Evolutionary conservation across 1,140 invertebrate species (phyloP).

Genomic region (Bombus balteatus): DNA sequence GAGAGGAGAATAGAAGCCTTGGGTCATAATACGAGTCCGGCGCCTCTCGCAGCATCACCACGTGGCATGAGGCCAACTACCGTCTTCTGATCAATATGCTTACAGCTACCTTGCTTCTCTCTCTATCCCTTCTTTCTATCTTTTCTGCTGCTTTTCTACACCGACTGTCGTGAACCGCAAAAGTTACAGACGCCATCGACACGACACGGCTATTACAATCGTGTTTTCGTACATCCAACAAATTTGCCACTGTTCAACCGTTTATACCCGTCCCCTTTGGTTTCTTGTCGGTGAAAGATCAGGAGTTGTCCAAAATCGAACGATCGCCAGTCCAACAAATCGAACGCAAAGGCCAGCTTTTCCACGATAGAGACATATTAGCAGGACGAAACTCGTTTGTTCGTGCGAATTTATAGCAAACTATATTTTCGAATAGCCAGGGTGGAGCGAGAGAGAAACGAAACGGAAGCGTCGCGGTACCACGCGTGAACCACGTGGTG

Average conservation of each 20-base stretch:
- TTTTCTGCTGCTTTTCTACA: slow-evolving; percentile 46
- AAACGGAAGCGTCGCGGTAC: slow-evolving; percentile 18
- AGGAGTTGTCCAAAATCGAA: neutral
- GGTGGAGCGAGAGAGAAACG: too few relatives aligned
- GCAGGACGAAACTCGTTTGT: too few relatives aligned
- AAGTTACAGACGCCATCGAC: slow-evolving; percentile 34
- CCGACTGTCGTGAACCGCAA: slow-evolving; percentile 35
- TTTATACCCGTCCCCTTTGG: neutral
- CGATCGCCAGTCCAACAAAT: neutral
- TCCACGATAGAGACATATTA: too few relatives aligned
- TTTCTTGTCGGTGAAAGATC: too few relatives aligned
- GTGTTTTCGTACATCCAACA: neutral
- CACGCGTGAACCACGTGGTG: slow-evolving; percentile 73
- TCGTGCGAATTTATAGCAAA: neutral
- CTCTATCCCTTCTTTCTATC: slow-evolving; percentile 57
- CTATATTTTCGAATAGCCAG: neutral
- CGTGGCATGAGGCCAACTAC: slow-evolving; percentile 83
- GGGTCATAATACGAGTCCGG: slow-evolving; percentile 81
- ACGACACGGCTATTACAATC: neutral
- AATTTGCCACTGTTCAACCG: neutral
- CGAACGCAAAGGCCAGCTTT: neutral
- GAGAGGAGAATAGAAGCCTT: slow-evolving; percentile 80
- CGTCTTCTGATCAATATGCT: slow-evolving; percentile 83
- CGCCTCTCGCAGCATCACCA: slow-evolving; percentile 81
- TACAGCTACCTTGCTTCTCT: slow-evolving; percentile 76